Base-by-base conservation (phyloP, 2,888 invertebrate genomes). In the Trachelus stipa region DNA sequence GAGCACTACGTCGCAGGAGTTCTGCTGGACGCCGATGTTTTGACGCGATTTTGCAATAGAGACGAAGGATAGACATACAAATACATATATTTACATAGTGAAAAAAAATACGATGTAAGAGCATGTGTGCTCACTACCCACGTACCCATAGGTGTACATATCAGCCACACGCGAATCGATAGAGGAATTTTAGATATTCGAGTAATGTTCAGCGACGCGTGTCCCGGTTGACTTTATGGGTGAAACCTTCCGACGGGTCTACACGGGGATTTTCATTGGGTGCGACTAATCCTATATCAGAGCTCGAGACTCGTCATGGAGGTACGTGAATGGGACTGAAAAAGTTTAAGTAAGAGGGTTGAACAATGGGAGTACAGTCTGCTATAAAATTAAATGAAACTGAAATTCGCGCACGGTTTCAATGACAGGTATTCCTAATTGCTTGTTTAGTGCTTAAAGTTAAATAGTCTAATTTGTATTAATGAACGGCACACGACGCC, bases 401-500 rank as follows among this genome's bases (percentile, higher is more conserved):
- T 9, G 1, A 56, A 56, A 56, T 56, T 23, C 56, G 56, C 56
- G 9, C 23, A 9, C 23, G 23, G 56, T 9, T 56, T 9, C 56
- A 56, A 56, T 56, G 56, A 23, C 56, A 56, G 9, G 56, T 56
- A 56, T 56, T 23, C 9, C 1, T 56, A 23, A 56, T 9, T 56
- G 23, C 23, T 9, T 9, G 23, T 9, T 23, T 23, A 23, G 23
- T 56, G 23, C 23, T 23, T 9, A 1, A 79, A 86, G 87, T 87
- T 88, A 88, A 89, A 89, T 87, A 88, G 85, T 84, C 85, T 88
- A 88, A 89, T 88, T 88, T 85, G 88, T 88, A 88, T 88, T 88
- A 88, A 89, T 88, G 88, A 87, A 87, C 86, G 87, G 87, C 89
- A 81, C 56, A 56, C 85, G 85, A 77, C 85, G 86, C 86, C 86